Percentiles rank a stretch among this genome's conserved stretches.
Conservation (phyloP, 2,113 vertebrate genomes). For the Python bivittatus region DNA sequence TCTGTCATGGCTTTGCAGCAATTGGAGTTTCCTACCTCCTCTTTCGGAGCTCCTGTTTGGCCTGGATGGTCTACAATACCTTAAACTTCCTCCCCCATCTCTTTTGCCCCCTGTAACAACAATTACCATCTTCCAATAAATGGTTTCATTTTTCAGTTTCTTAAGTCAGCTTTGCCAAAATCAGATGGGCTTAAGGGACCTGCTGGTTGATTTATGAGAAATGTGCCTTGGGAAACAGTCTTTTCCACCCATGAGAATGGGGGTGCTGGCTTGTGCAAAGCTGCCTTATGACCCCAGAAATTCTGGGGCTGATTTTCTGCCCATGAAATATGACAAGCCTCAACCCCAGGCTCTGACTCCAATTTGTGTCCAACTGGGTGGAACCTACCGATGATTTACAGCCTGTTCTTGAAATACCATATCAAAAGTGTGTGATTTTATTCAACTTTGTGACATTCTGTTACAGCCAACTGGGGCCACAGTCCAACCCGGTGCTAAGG, state of each 20-base stretch:
- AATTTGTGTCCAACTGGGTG: constrained; percentile 4
- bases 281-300: constrained; percentile 33
- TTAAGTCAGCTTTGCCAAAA: constrained; percentile 56
- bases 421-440: constrained; percentile 1
- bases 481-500: not conserved
- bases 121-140: constrained; percentile 57
- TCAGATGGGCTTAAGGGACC: constrained; percentile 52
- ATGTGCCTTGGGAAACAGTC: constrained; percentile 57
- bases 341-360: not conserved
- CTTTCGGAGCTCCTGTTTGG: not conserved
- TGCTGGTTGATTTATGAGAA: constrained; percentile 66
- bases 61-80: no score
- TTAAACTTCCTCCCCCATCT: not conserved
- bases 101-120: constrained; percentile 48
- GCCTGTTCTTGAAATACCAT: not conserved
- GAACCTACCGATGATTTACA: not conserved
- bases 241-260: constrained; percentile 60
- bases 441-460: not conserved
- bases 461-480: not conserved
- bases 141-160: constrained; percentile 57
- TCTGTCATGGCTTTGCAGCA: no score
- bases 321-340: not conserved
- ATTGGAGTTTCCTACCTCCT: not conserved
- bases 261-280: constrained; percentile 33
- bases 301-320: constrained; percentile 28